Base-by-base conservation (phyloP, 2,797 vertebrate species). In the Otolemur crassicaudatus region DNA sequence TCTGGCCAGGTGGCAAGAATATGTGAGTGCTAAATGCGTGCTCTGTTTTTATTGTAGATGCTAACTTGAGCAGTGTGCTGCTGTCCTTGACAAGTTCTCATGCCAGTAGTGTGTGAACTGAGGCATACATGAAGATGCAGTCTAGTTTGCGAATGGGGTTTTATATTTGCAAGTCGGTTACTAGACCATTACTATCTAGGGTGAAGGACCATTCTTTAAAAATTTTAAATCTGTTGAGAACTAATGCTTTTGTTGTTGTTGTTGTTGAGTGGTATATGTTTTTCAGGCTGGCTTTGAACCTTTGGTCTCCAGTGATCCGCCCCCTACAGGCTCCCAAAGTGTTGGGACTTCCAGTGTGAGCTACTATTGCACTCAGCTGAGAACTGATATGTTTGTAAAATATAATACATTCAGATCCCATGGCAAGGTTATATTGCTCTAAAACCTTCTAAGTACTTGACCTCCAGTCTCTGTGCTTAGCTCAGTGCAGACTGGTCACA, bases 11-110 rank as follows among this genome's bases (percentile, higher is more conserved):
- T 8, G n/a, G 27, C 43, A 49, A 29, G 86, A 63, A 6, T 37
- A 19, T 17, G 14, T 16, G 37, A 49, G 34, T 13, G 16, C 20
- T 31, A 53, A 13, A 14, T 11, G 81, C 70, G 43, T 40, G 11
- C 20, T 34, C 63, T 3, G 25, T 22, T 53, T 46, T 27, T 22
- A 19, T 5, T 34, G 19, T 3, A 8, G 10, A 6, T 56, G 9
- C 22, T 67, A 7, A 14, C 16, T 23, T 14, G 29, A 0, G 1
- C 29, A 2, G 3, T 27, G 10, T 3, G 25, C 46, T 11, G 72
- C 69, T 70, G 69, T 34, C 17, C 27, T 31, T 27, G 5, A 34
- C 20, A 67, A 43, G 13, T 9, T 60, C 34, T n/a, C 7, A 0
- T 34, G 43, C 20, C 10, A 8, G 4, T 27, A 16, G 40, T 31